Conservation (phyloP, 2,888 invertebrate genomes). For the Drosophila meridiana region DNA sequence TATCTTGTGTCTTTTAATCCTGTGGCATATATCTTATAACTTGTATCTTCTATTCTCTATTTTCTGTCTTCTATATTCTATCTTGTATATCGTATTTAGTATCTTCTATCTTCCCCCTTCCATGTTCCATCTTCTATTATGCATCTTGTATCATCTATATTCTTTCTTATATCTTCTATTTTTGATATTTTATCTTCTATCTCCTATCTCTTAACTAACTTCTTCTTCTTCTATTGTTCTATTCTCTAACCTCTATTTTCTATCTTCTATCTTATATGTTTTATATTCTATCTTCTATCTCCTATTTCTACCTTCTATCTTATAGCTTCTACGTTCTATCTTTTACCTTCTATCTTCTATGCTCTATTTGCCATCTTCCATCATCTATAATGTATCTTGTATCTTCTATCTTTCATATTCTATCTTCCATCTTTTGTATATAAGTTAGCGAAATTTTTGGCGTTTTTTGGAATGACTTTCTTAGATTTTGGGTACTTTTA, state of each 20-base stretch:
- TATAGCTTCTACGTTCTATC: background rate
- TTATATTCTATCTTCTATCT: background rate
- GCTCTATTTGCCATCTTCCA: background rate
- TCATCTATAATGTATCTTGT: background rate
- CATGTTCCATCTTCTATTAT: background rate
- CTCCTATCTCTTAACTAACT: no score
- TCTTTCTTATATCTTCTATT: background rate
- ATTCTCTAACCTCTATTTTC: background rate
- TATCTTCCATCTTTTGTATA: background rate
- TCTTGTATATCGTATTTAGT: background rate
- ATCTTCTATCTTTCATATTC: background rate
- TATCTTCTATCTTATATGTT: background rate
- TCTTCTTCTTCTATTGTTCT: no score
- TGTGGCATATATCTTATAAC: no score
- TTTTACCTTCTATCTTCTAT: background rate
- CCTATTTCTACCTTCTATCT: background rate
- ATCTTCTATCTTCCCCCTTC: background rate
- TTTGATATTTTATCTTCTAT: background rate
- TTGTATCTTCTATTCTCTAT: no score
- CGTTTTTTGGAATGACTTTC: slow-evolving; percentile 28
- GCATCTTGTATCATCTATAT: background rate
- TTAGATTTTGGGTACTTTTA: slow-evolving; percentile 37
- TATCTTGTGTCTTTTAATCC: no score
- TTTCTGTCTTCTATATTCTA: no score
- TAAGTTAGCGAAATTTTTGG: background rate